Evolutionary conservation across 2,888 invertebrate species (phyloP).

Genomic region (Eutolmus rufibarbis): DNA sequence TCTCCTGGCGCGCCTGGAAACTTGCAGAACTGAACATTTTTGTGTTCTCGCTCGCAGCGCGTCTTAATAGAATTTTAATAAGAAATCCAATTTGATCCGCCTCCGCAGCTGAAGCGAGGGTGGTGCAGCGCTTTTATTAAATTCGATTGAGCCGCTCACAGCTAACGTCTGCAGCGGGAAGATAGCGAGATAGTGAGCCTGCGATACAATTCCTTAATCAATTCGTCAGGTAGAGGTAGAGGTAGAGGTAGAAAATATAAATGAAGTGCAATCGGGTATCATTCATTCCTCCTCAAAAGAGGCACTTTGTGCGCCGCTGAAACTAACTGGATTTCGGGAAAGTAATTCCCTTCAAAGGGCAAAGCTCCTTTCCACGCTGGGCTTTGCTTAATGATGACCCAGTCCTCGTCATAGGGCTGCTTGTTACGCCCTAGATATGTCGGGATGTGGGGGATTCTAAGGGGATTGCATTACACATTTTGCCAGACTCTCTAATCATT

Average conservation of each 20-base stretch:
- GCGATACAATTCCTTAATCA: background rate
- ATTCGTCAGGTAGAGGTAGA: background rate
- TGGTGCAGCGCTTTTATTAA: background rate
- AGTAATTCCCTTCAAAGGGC: background rate
- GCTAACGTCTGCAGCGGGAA: background rate
- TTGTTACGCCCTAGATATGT: background rate
- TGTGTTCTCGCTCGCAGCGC: background rate
- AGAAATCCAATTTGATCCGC: background rate
- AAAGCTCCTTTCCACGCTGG: background rate
- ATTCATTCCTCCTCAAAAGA: background rate
- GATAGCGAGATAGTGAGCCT: background rate
- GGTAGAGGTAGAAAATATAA: background rate
- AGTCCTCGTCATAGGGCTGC: background rate
- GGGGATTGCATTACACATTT: background rate
- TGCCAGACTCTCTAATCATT: background rate
- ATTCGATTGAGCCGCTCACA: background rate
- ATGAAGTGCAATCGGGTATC: background rate
- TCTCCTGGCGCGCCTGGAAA: background rate
- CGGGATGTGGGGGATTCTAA: background rate
- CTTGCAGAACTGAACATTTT: background rate
- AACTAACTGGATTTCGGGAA: background rate
- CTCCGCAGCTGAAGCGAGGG: background rate
- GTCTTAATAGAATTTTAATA: conserved; percentile 14
- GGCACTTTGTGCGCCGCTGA: background rate
- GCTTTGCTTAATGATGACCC: background rate